Evolutionary conservation across 2,888 invertebrate genomes (phyloP).

Genomic region (Tipula unca): DNA sequence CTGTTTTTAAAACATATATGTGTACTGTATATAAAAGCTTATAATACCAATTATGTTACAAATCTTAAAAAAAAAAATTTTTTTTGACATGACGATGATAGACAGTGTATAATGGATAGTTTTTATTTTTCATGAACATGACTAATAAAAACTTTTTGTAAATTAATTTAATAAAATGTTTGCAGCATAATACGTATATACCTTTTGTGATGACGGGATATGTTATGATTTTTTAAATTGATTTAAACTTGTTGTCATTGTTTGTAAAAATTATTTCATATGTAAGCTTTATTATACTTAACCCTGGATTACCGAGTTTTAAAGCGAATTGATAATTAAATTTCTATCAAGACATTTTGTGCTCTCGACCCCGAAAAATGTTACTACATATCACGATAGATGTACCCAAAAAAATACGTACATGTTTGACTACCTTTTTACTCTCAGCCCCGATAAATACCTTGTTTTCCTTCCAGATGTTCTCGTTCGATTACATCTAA

Average conservation of each 20-base stretch:
- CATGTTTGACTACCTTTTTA: no score
- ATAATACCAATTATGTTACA: background rate
- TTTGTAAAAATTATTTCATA: background rate
- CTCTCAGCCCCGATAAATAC: no score
- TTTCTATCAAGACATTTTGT: no score
- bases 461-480: no score
- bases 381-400: no score
- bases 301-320: no score
- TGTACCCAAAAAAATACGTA: no score
- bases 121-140: background rate
- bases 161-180: background rate
- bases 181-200: no score
- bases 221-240: background rate
- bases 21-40: background rate
- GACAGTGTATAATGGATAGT: background rate
- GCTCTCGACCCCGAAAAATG: no score
- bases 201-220: background rate
- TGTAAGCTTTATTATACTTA: no score
- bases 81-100: background rate
- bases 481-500: no score
- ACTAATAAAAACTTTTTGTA: background rate
- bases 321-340: no score
- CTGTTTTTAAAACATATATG: background rate
- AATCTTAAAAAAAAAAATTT: background rate
- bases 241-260: background rate